Evolutionary conservation across 2,888 invertebrate genomes (phyloP).

Genomic region (Parochlus steinenii): DNA sequence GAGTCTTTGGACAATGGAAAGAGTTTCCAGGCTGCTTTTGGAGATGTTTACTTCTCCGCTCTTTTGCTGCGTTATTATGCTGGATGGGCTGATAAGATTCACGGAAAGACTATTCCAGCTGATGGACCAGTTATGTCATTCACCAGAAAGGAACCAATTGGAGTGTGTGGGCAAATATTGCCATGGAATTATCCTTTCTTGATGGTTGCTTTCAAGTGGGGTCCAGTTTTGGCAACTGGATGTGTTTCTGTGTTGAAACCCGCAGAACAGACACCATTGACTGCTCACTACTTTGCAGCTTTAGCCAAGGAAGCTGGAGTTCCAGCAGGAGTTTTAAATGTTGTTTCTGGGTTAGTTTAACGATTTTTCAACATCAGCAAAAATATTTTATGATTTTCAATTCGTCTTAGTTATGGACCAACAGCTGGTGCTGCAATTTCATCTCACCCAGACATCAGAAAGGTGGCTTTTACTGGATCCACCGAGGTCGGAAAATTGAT

Average conservation of each 20-base stretch:
- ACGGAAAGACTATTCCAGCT: conserved; percentile 82
- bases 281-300: conserved; percentile 91
- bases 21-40: background rate
- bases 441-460: conserved; percentile 69
- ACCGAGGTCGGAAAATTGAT: conserved; percentile 77
- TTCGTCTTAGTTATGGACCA: conserved; percentile 35
- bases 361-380: background rate
- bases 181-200: conserved; percentile 98
- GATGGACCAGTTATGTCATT: conserved; percentile 73
- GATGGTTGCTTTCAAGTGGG: conserved; percentile 99
- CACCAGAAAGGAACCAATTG: conserved; percentile 82
- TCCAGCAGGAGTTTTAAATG: conserved; percentile 87
- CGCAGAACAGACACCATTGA: conserved; percentile 61
- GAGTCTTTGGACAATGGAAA: conserved; percentile 10
- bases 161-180: conserved; percentile 80
- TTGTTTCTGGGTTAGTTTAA: conserved; percentile 52
- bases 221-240: conserved; percentile 89
- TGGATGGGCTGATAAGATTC: conserved; percentile 93
- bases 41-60: conserved; percentile 3
- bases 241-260: conserved; percentile 95
- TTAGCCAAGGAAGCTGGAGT: conserved; percentile 79
- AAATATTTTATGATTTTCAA: too few relatives aligned
- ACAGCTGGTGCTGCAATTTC: conserved; percentile 75
- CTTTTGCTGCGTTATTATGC: conserved; percentile 67
- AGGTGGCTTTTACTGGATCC: conserved; percentile 93